phyloP scores from a whole-genome alignment of 2,113 vertebrate species.

The Rissa tridactyla region DNA sequence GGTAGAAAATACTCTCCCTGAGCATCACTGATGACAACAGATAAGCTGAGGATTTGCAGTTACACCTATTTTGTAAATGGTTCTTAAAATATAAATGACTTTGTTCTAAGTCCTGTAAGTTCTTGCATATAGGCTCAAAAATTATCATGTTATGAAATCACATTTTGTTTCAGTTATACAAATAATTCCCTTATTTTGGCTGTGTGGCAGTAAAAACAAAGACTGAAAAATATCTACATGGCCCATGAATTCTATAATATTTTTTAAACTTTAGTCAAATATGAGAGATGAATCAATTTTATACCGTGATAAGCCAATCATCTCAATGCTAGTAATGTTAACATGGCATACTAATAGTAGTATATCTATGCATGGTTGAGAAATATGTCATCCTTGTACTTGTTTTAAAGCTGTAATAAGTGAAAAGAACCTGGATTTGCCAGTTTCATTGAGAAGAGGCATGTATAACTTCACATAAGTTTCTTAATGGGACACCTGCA shows the following conservation, averaged over 20 bases:
- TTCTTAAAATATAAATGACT: not conserved
- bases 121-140: not conserved
- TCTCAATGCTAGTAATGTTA: not conserved
- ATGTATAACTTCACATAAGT: not conserved
- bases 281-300: not conserved
- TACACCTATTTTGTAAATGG: not conserved
- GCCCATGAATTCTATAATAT: not conserved
- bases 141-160: not conserved
- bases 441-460: not conserved
- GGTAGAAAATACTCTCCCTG: not conserved
- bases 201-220: not conserved
- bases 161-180: not conserved
- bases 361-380: not conserved
- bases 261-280: not conserved
- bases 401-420: not conserved
- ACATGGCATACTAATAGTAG: not conserved
- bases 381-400: not conserved
- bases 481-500: not conserved
- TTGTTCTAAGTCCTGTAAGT: not conserved
- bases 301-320: not conserved
- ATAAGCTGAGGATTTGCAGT: not conserved
- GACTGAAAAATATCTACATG: not conserved
- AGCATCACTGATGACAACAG: not conserved
- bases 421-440: not conserved
- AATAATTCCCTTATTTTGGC: not conserved